A percentile compares a stretch with the other conserved stretches of the same genome.
Conservation (phyloP, 1,140 invertebrate species). For the Bombus confusus region DNA sequence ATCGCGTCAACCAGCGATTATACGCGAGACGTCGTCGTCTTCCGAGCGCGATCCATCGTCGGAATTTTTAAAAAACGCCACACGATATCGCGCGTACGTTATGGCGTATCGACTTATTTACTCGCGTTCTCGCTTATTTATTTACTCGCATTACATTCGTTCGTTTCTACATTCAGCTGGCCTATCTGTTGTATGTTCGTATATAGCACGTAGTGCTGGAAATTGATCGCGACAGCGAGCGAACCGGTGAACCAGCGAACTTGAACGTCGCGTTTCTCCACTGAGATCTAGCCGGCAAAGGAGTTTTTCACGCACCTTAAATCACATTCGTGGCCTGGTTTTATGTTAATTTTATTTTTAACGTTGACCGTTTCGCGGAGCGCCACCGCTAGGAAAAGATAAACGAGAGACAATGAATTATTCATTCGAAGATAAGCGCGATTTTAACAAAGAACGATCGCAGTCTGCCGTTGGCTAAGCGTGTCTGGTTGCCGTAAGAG, state of each 20-base stretch:
- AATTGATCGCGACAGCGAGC: not conserved
- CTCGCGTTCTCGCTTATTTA: not conserved
- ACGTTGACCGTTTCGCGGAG: slow-evolving; percentile 28
- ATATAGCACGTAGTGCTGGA: not conserved
- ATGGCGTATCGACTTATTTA: not conserved
- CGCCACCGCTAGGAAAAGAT: not conserved
- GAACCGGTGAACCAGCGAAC: not conserved
- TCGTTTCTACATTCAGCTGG: not conserved
- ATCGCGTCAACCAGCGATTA: no score
- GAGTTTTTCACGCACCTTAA: slow-evolving; percentile 35
- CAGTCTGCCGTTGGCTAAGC: not conserved
- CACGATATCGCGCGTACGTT: no score
- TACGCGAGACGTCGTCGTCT: no score
- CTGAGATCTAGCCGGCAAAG: not conserved
- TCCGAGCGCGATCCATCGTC: no score
- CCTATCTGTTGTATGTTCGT: no score
- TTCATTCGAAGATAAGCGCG: slow-evolving; percentile 46
- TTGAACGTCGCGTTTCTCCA: not conserved
- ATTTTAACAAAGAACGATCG: slow-evolving; percentile 51
- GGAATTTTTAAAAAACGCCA: not conserved
- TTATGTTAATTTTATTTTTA: slow-evolving; percentile 53
- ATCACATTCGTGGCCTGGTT: slow-evolving; percentile 35
- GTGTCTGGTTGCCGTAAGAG: not conserved
- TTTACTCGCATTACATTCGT: not conserved
- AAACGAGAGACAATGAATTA: slow-evolving; percentile 52